Evolutionary conservation across 2,797 vertebrate genomes (phyloP).

Genomic region (Characodon lateralis): DNA sequence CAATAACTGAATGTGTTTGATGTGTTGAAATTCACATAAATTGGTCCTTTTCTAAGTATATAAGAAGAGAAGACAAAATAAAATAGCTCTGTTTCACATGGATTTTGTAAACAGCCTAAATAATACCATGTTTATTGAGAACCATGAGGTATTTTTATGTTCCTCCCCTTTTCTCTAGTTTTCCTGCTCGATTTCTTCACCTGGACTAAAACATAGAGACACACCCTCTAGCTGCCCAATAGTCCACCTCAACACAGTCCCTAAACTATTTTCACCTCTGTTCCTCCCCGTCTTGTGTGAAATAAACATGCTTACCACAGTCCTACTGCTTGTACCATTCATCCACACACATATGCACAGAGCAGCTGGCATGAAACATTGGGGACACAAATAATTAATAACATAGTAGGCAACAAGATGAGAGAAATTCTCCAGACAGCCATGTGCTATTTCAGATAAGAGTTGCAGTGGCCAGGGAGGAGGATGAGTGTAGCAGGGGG

Average conservation of each 20-base stretch:
- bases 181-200: conserved; percentile 19
- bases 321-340: conserved; percentile 8
- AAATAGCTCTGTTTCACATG: background rate
- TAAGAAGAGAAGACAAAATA: background rate
- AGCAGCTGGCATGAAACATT: conserved; percentile 24
- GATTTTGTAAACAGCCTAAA: background rate
- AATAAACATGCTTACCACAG: conserved; percentile 35
- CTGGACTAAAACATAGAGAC: conserved; percentile 30
- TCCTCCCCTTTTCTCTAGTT: background rate
- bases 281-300: conserved; percentile 11
- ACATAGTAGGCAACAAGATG: conserved; percentile 55
- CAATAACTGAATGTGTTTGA: conserved; percentile 1
- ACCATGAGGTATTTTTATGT: background rate
- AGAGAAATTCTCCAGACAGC: conserved; percentile 49
- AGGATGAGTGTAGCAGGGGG: conserved; percentile 15
- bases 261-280: conserved; percentile 39
- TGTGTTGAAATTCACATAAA: background rate
- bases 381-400: conserved; percentile 56
- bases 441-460: conserved; percentile 77
- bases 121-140: background rate
- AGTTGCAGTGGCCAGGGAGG: conserved; percentile 49
- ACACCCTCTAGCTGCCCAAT: conserved; percentile 28
- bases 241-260: conserved; percentile 40
- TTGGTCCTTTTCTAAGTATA: background rate
- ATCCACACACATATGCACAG: conserved; percentile 24